Conservation (phyloP, 2,888 invertebrate species). For the Azorinus chamasolen region DNA sequence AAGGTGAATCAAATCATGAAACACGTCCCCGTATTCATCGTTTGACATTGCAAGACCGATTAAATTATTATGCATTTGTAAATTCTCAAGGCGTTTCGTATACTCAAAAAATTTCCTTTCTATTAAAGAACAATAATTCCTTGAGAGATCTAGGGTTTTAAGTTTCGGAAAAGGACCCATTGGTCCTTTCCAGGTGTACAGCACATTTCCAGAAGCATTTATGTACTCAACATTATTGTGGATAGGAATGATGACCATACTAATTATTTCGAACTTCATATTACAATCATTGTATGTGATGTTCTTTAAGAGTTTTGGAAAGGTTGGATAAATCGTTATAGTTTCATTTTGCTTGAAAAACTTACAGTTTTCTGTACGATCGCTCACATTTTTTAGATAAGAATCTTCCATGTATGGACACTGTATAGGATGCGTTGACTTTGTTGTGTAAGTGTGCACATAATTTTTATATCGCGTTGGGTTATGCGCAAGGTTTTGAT, state of each 20-base stretch:
- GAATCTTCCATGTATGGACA: constrained; percentile 14
- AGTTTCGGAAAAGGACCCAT: constrained; percentile 9
- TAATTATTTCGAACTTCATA: neutral
- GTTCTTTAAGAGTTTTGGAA: constrained; percentile 9
- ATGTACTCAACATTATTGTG: neutral
- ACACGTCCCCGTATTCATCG: constrained; percentile 5
- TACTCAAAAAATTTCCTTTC: constrained; percentile 15
- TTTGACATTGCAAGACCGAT: constrained; percentile 14
- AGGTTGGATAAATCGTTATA: neutral
- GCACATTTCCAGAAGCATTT: constrained; percentile 24
- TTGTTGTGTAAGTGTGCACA: neutral
- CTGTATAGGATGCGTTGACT: neutral
- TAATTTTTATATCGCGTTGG: neutral
- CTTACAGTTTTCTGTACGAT: neutral
- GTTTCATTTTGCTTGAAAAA: constrained; percentile 2
- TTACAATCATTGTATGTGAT: constrained; percentile 1
- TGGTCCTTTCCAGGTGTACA: constrained; percentile 18
- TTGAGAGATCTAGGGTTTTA: constrained; percentile 16
- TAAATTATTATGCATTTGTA: constrained; percentile 21
- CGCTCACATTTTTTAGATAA: neutral
- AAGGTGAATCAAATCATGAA: constrained; percentile 11
- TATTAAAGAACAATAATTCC: constrained; percentile 22
- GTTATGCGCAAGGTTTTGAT: neutral
- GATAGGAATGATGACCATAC: neutral
- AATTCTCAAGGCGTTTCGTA: neutral